Evolutionary conservation across 2,113 vertebrate genomes (phyloP).

Genomic region (Cathartes aura): DNA sequence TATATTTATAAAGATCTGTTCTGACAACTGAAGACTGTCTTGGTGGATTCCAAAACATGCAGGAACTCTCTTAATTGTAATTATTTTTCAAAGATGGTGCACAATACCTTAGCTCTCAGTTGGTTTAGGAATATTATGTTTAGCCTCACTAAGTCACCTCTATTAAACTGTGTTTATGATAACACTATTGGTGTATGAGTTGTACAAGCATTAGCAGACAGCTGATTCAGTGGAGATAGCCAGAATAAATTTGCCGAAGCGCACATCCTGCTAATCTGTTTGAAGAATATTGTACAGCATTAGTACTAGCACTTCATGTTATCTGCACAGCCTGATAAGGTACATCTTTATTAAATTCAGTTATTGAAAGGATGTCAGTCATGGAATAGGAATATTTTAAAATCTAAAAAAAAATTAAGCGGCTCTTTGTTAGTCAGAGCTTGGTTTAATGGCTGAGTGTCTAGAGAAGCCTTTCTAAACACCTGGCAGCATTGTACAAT

Average conservation of each 20-base stretch:
- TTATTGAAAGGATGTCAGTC: conserved; percentile 88
- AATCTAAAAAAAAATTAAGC: conserved; percentile 77
- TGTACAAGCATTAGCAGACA: conserved; percentile 85
- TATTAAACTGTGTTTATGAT: conserved; percentile 85
- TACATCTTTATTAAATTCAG: conserved; percentile 98
- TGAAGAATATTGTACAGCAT: conserved; percentile 91
- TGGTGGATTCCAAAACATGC: conserved; percentile 25
- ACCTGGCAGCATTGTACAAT: conserved; percentile 82
- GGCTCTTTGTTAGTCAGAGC: conserved; percentile 78
- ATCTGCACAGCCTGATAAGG: conserved; percentile 93
- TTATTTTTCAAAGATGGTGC: conserved; percentile 45
- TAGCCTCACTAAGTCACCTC: conserved; percentile 81
- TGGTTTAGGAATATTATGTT: conserved; percentile 75
- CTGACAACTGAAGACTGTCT: neutral
- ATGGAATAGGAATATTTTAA: conserved; percentile 90
- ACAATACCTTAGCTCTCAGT: conserved; percentile 47
- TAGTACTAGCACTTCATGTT: conserved; percentile 92
- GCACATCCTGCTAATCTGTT: conserved; percentile 87
- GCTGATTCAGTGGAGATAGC: conserved; percentile 87
- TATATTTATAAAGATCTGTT: neutral
- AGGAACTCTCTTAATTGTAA: conserved; percentile 57
- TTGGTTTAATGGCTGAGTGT: conserved; percentile 80
- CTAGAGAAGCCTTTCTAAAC: conserved; percentile 80
- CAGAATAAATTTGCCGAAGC: conserved; percentile 86
- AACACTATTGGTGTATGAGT: conserved; percentile 81